Evolutionary conservation across 53 echinoderm and acorn worm genomes (phyloP), one percentile per base, ranked within the genome.

Genomic region (Echinometra lucunter): DNA sequence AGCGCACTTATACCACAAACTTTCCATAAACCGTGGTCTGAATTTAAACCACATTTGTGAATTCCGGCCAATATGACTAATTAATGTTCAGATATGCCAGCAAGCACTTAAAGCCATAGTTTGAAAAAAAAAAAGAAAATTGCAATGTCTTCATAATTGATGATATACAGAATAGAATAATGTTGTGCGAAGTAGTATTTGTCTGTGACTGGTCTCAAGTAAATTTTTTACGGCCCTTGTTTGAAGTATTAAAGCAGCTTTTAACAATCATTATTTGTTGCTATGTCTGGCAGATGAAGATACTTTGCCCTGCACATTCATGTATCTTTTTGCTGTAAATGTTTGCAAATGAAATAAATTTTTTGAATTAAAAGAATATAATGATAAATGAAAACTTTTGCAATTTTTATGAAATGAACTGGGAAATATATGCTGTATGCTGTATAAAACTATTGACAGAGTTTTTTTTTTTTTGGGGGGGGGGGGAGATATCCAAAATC

Each of bases 201-300:
- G 30, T 85, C 85, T 85, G 85, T 49, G 85, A 85, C 85, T 85
- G 85, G 85, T 85, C 13, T 49, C 49, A 49, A 49, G 42, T 42
- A 53, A 8, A n/a, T 47, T 11, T 85, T 47, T 21, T 53, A 28
- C 4, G 85, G 9, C 85, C 78, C 23, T 19, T 40, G 38, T 78
- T 21, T 78, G 78, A 69, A 69, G 69, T 69, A 81, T 49, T 85
- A n/a, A 0, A 47, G 6, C 47, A 85, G 85, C 85, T 85, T 44
- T 49, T 19, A 42, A 78, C 85, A 85, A 30, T 85, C 85, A n/a
- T 16, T 49, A 49, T 85, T 81, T 85, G 85, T 85, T 85, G 85
- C 85, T 30, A 47, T 85, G 85, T 85, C 85, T 27, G 47, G 49
- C 85, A 49, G 85, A 85, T 85, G 6, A 45, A 47, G 11, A 85